Base-by-base conservation (phyloP, 2,113 vertebrate genomes). In the Alouatta palliata region DNA sequence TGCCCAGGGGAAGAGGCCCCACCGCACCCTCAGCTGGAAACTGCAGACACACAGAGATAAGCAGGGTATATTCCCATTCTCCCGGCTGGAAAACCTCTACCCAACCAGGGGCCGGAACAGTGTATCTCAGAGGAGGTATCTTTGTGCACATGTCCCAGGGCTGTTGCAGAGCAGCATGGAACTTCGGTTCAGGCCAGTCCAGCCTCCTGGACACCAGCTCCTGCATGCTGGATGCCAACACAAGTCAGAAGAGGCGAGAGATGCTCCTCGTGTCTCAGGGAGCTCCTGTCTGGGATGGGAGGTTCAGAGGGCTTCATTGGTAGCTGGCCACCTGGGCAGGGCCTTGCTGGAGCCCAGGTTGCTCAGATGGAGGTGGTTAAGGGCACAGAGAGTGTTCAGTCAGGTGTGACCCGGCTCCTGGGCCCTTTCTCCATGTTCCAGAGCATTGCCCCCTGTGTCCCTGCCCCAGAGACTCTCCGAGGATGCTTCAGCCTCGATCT, bases 381-480 rank as follows among this genome's bases (percentile, higher is more conserved):
- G 16, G 61, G 49, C 58, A 84, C 23, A 79, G 64, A 43, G 12
- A 27, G 20, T 19, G 13, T 52, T 49, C 35, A 23, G 37, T 12
- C 19, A 23, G 64, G 37, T 13, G 2, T 23, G 66, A 23, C 58
- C 71, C 30, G 2, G 45, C 70, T 47, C 82, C 25, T 47, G 35
- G 23, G 30, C 54, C 23, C 19, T 27, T 58, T 47, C 27, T 40
- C 40, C n/a, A 40, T 43, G 35, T n/a, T 61, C 27, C 14, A 8
- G 20, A 40, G 7, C 14, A 9, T 14, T 20, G 6, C 0, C 1
- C 8, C 32, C 9, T 12, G 0, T 0, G 10, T 25, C 56, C 73
- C 9, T 17, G 21, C 27, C 20, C 52, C 37, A 40, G 16, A n/a
- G 47, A 3, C 5, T 21, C 43, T 70, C 49, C n/a, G n/a, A 58